Evolutionary conservation across 2,113 vertebrate species (phyloP), one percentile per base, ranked within the genome.

Genomic region (Poeciliopsis retropinna): DNA sequence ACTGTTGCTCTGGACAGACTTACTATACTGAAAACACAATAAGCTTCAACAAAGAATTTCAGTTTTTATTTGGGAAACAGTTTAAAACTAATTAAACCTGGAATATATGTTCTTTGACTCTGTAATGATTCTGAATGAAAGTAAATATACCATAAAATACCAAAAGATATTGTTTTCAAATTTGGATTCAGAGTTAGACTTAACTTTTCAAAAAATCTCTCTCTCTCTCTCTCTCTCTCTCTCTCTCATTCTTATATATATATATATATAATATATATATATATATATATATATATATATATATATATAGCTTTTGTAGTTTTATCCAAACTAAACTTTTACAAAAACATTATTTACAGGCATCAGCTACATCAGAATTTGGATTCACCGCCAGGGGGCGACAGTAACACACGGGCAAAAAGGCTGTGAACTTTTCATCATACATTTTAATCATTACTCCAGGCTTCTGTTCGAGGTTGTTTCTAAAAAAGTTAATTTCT

Each of bases 1-100:
- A 78, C 47, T 30, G 22, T 15, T 74, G 61, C 30, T 67, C 67
- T 31, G 13, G 67, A 29, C 13, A 72, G 63, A 67, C n/a, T 41
- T 64, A 22, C 47, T 75, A 14, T 34, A 60, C 31, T 37, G 34
- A 22, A 41, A 47, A 19, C 5, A 47, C 15, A 14, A 17, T 47
- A 19, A 17, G 19, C 9, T 34, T 64, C 19, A 34, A 34, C 2
- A 37, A 22, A 37, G 32, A 64, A 25, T 32, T 11, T 22, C 19
- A 6, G 5, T 47, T 47, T 47, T 47, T 10, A 2, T 66, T 39
- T 62, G 22, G 28, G 0, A 29, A 29, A 62, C 29, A 31, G 17
- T 62, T 30, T 1, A 17, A 30, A 30, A 6, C 61, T 5, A 62
- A 15, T 62, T 62, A 15, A 57, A 15, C 27, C 1, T 30, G 15